phyloP scores from a whole-genome alignment of 2,888 invertebrate genomes.

The Ariolimax columbianus region DNA sequence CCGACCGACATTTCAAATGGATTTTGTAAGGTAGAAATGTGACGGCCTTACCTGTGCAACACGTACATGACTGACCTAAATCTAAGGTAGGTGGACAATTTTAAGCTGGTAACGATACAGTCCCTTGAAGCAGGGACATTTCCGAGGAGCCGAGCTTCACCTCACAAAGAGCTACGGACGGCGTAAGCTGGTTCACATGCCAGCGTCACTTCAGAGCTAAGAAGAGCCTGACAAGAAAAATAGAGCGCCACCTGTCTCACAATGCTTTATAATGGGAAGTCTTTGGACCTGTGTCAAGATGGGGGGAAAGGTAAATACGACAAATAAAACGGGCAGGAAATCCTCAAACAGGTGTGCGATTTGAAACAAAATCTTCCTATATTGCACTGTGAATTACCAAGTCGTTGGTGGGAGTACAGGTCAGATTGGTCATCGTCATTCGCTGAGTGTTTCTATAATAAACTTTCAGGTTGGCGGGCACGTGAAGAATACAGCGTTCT shows the following conservation, averaged over 20 bases:
- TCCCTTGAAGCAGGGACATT: background rate
- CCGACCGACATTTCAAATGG: no score
- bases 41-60: no score
- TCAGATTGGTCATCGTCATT: background rate
- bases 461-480: background rate
- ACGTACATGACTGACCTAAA: no score
- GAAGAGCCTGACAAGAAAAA: background rate
- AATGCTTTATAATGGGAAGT: background rate
- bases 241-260: background rate
- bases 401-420: background rate
- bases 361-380: background rate
- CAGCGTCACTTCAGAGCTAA: background rate
- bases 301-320: slow-evolving; percentile 15
- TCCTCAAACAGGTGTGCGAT: slow-evolving; percentile 37
- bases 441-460: slow-evolving; percentile 15
- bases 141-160: background rate
- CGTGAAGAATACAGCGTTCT: slow-evolving; percentile 1
- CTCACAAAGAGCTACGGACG: background rate
- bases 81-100: no score
- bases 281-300: background rate
- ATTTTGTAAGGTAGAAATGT: no score
- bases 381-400: background rate
- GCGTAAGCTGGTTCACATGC: no score
- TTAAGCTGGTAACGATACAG: background rate
- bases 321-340: slow-evolving; percentile 9